Conservation (phyloP, 1,140 invertebrate genomes). For the Eriocheir sinensis region DNA sequence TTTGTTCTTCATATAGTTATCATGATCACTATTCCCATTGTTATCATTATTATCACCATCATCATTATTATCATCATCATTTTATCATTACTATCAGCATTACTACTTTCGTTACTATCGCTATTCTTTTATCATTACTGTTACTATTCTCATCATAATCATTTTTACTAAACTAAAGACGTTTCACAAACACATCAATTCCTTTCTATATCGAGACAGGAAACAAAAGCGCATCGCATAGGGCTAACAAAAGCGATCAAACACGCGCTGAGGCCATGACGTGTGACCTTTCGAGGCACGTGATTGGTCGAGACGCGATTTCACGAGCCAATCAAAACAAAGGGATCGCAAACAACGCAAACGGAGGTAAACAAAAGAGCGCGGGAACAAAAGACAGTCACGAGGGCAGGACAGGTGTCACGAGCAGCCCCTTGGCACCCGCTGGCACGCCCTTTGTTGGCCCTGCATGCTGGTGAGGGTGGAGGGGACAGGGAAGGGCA, state of each 20-base stretch:
- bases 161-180: too few relatives aligned
- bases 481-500: not conserved
- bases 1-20: too few relatives aligned
- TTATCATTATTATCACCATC: conserved; percentile 1
- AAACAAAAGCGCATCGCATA: not conserved
- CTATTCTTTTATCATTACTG: too few relatives aligned
- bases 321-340: not conserved
- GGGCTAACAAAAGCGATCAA: not conserved
- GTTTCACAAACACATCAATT: too few relatives aligned
- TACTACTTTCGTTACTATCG: too few relatives aligned
- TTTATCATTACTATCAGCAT: too few relatives aligned
- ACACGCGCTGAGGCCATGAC: not conserved
- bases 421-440: not conserved
- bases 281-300: not conserved
- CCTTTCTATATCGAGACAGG: too few relatives aligned
- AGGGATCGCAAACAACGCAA: not conserved
- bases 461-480: not conserved
- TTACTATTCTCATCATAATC: too few relatives aligned
- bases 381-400: not conserved
- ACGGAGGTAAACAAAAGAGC: not conserved
- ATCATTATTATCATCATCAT: conserved; percentile 40
- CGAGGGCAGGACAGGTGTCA: conserved; percentile 1
- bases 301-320: not conserved
- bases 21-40: too few relatives aligned
- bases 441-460: not conserved